Conservation (phyloP, 2,113 vertebrate genomes). For the Micronycteris hirsuta region DNA sequence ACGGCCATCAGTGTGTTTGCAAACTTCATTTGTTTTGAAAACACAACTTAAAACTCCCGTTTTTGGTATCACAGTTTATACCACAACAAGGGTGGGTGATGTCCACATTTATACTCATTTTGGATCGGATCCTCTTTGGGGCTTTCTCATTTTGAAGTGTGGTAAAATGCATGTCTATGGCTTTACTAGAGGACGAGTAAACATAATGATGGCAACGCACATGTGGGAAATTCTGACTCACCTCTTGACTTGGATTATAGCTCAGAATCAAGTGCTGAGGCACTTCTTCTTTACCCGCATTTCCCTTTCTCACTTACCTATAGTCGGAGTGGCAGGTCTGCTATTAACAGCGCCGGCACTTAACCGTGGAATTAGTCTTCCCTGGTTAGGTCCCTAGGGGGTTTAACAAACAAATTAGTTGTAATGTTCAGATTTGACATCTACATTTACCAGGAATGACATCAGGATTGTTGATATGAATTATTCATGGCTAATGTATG, state of each 20-base stretch:
- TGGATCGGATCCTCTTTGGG: background rate
- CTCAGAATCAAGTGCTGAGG: conserved; percentile 30
- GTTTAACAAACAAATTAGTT: conserved; percentile 51
- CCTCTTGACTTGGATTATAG: conserved; percentile 39
- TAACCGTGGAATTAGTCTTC: conserved; percentile 80
- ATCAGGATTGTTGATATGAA: conserved; percentile 5
- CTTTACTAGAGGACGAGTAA: conserved; percentile 10
- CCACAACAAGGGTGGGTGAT: background rate
- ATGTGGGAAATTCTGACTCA: conserved; percentile 30
- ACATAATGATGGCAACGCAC: background rate
- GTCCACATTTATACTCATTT: background rate
- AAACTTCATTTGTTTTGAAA: background rate
- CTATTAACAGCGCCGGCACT: conserved; percentile 80
- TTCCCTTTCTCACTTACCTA: conserved; percentile 71
- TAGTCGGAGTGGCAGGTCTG: conserved; percentile 80
- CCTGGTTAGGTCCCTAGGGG: conserved; percentile 74
- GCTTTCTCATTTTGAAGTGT: conserved; percentile 45
- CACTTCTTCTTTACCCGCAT: conserved; percentile 9
- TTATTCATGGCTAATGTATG: conserved; percentile 16
- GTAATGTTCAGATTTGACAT: conserved; percentile 27
- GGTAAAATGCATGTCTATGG: background rate
- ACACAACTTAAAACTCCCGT: background rate
- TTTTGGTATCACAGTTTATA: background rate
- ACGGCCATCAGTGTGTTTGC: background rate
- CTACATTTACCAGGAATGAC: conserved; percentile 16